Percentiles rank a stretch among this genome's conserved stretches.
phyloP scores from a whole-genome alignment of 2,888 invertebrate species.

The Gastrophysa polygoni region DNA sequence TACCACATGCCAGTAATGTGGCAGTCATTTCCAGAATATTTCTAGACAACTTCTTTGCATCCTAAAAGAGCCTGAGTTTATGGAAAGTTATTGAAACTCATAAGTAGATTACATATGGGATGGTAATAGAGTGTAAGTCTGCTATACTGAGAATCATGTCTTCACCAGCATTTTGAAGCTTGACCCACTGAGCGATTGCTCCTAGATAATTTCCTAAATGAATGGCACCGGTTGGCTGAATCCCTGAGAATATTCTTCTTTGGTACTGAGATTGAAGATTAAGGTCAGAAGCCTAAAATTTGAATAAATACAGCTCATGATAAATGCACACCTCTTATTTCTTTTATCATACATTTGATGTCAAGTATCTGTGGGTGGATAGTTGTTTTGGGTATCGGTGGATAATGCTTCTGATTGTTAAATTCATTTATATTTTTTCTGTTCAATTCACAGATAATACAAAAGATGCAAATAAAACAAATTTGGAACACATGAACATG shows the following conservation, averaged over 20 bases:
- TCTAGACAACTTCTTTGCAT: slow-evolving; percentile 65
- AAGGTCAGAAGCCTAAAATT: slow-evolving; percentile 23
- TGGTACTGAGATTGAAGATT: slow-evolving; percentile 24
- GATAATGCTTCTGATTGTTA: not conserved
- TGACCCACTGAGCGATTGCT: slow-evolving; percentile 85
- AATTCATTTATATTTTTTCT: not conserved
- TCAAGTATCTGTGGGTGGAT: slow-evolving; percentile 1
- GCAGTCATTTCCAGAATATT: slow-evolving; percentile 82
- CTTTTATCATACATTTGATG: slow-evolving; percentile 11
- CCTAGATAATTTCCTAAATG: slow-evolving; percentile 98
- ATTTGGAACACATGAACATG: too few species aligned
- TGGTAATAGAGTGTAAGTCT: slow-evolving; percentile 91
- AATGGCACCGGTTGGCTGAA: slow-evolving; percentile 93
- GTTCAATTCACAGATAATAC: too few species aligned
- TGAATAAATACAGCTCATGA: too few species aligned
- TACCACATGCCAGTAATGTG: slow-evolving; percentile 86
- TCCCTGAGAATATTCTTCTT: slow-evolving; percentile 80
- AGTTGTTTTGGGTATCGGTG: not conserved
- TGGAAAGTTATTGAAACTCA: not conserved
- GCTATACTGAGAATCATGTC: slow-evolving; percentile 83
- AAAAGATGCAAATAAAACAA: too few species aligned
- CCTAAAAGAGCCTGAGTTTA: slow-evolving; percentile 56
- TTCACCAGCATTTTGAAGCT: slow-evolving; percentile 75
- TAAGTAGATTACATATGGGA: slow-evolving; percentile 67
- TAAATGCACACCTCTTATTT: not conserved